Conservation (phyloP, 2,797 vertebrate genomes). For the Iguana delicatissima region DNA sequence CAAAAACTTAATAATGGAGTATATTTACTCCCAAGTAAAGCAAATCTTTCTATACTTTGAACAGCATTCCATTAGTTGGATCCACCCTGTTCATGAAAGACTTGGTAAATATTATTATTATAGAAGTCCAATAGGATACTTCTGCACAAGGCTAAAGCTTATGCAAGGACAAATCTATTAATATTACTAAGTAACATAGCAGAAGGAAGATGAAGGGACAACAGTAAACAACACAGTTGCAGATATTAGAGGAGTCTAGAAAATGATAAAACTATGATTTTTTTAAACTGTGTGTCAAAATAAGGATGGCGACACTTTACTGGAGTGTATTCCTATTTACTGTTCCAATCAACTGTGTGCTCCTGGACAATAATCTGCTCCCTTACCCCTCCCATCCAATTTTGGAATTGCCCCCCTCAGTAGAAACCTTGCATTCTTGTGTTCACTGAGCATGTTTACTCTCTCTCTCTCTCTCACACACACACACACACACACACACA, state of each 20-base stretch:
- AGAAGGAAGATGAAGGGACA: background rate
- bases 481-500: too few species aligned
- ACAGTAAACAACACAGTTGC: background rate
- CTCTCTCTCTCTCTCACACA: too few species aligned
- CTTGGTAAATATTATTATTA: background rate
- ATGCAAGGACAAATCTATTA: background rate
- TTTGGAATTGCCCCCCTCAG: too few species aligned
- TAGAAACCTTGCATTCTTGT: background rate
- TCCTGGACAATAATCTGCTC: too few species aligned
- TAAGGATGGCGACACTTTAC: too few species aligned
- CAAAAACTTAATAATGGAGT: background rate
- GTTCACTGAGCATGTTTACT: background rate
- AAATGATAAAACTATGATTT: background rate
- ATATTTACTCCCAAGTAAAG: background rate
- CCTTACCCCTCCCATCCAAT: too few species aligned
- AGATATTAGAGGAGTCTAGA: background rate
- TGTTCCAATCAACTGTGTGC: too few species aligned
- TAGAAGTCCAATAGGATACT: background rate
- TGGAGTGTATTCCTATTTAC: too few species aligned
- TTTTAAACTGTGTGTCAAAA: background rate
- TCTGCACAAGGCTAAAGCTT: background rate
- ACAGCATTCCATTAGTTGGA: background rate
- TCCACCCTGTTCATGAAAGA: too few species aligned
- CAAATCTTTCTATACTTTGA: background rate
- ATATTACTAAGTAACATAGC: background rate